Base-by-base conservation (phyloP, 2,888 invertebrate species). In the Aelia acuminata region DNA sequence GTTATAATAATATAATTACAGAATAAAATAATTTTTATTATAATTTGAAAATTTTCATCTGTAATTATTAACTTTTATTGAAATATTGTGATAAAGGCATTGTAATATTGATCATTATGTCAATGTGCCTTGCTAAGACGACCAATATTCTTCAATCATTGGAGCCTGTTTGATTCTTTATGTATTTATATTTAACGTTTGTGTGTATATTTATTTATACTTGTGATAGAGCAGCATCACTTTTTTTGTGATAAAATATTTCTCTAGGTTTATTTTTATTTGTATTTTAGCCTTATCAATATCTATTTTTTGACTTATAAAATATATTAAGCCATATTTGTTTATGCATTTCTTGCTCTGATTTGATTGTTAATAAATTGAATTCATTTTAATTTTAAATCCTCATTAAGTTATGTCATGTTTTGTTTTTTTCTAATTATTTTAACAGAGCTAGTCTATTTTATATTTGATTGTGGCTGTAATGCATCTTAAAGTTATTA, bases 381-480 rank as follows among this genome's bases (percentile, higher is more conserved):
- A 53, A 53, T 53, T 53, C 53, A n/a, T 8, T 53, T 53, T 53
- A 75, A 20, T 43, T 39, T 13, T 75, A 10, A 13, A 11, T 75
- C 39, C 39, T 39, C 39, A 18, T 26, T 39, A 75, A 39, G 22
- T 39, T 75, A 39, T 75, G 11, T 75, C 31, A 20, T 75, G 39
- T 20, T 75, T 43, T 43, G 7, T 39, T 1, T 35, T 13, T 39
- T 20, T 75, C 3, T 75, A 39, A 75, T 75, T 31, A n/a, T 70
- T 39, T 39, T 39, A 4, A 26, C 39, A 39, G 22, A 39, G 39
- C 75, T 75, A 75, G 75, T 75, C 75, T 75, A 75, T 75, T 75
- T 75, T 18, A 75, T 75, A 75, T 75, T 75, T 15, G 39, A 75
- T 75, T 75, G 70, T 75, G 75, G 75, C 39, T 75, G 75, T 75